Evolutionary conservation across 2,797 vertebrate genomes (phyloP).

Genomic region (Phaenicophaeus curvirostris): DNA sequence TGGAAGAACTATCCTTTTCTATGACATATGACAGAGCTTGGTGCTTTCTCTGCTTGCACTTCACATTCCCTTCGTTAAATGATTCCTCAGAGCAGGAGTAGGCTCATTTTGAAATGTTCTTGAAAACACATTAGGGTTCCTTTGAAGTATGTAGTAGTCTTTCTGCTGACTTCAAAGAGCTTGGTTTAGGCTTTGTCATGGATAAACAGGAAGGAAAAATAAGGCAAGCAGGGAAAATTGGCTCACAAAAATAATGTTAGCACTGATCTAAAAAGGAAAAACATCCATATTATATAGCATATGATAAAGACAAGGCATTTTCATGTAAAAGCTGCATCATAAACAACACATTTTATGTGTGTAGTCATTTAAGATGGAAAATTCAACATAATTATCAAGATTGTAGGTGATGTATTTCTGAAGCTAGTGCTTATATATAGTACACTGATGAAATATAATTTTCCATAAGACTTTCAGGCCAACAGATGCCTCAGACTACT

Average conservation of each 20-base stretch:
- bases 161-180: not conserved
- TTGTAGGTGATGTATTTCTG: not conserved
- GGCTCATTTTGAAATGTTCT: not conserved
- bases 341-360: not conserved
- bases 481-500: not conserved
- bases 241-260: not conserved
- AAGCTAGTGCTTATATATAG: not conserved
- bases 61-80: not conserved
- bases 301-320: accelerated
- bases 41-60: not conserved
- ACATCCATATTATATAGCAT: not conserved
- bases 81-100: not conserved
- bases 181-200: not conserved
- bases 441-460: not conserved
- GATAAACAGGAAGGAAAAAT: not conserved
- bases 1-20: not conserved
- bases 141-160: not conserved
- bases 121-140: not conserved
- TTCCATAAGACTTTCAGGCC: not conserved
- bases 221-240: not conserved
- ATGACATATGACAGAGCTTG: not conserved
- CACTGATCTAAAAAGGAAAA: not conserved
- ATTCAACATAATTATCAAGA: not conserved
- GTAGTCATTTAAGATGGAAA: not conserved
- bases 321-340: not conserved